phyloP scores from a whole-genome alignment of 2,888 invertebrate genomes.

The Myopa tessellatipennis region DNA sequence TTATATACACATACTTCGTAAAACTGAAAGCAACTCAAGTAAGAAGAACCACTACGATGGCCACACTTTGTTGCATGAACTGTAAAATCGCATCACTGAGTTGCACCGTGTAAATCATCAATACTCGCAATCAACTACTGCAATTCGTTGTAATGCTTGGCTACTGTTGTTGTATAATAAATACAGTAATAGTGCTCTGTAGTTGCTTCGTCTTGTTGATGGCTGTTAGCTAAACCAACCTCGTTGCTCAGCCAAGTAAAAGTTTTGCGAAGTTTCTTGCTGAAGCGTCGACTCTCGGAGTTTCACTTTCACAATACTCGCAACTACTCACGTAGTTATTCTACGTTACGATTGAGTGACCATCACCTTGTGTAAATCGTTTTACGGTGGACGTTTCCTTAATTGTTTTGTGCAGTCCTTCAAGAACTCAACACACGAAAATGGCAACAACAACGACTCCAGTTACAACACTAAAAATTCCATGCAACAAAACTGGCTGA shows the following conservation, averaged over 20 bases:
- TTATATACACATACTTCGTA: too few relatives aligned
- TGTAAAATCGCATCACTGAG: background rate
- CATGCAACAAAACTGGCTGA: too few relatives aligned
- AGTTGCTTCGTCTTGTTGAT: background rate
- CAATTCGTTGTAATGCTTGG: background rate
- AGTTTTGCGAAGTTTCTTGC: background rate
- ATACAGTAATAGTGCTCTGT: too few relatives aligned
- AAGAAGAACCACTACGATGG: background rate
- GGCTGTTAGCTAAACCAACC: background rate
- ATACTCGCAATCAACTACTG: background rate
- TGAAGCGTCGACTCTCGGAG: background rate
- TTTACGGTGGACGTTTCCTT: slow-evolving; percentile 22
- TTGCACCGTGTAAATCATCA: background rate
- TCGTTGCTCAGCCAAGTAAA: slow-evolving; percentile 14
- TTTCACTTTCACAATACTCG: slow-evolving; percentile 31
- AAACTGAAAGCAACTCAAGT: background rate
- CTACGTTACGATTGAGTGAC: slow-evolving; percentile 36
- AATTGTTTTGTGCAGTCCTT: slow-evolving; percentile 12
- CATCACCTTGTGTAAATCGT: slow-evolving; percentile 29
- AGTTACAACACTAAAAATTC: too few relatives aligned
- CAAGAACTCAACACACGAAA: too few relatives aligned
- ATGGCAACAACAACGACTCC: too few relatives aligned
- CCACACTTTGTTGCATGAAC: slow-evolving; percentile 2
- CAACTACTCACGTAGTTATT: too few relatives aligned
- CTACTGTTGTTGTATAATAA: background rate